phyloP scores from a whole-genome alignment of 2,113 vertebrate genomes.

The Pachyramphus minor region DNA sequence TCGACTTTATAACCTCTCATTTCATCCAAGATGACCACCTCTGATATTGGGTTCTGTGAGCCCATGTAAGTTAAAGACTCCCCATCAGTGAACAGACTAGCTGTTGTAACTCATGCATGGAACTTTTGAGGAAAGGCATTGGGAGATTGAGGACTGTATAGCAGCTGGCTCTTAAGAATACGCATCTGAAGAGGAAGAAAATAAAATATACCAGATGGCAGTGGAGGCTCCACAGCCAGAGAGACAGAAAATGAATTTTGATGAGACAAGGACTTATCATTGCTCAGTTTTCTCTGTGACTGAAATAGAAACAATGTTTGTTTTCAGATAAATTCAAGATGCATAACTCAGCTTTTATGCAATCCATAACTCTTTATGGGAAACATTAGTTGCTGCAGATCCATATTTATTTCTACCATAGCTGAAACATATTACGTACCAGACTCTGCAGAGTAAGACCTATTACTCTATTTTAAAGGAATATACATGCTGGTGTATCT shows the following conservation, averaged over 20 bases:
- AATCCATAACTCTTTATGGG: not conserved
- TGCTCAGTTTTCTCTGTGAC: conserved; percentile 14
- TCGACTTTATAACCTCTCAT: not conserved
- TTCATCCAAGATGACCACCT: not conserved
- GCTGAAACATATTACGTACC: not conserved
- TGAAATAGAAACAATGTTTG: conserved; percentile 43
- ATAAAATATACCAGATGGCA: conserved; percentile 61
- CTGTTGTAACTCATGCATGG: not conserved
- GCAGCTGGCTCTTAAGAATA: conserved; percentile 40
- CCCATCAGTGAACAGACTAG: not conserved
- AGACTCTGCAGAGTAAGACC: not conserved
- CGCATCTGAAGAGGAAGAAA: conserved; percentile 39
- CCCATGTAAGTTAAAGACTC: not conserved
- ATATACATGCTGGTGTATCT: not conserved
- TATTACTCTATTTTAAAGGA: not conserved
- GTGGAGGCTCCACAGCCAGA: conserved; percentile 21
- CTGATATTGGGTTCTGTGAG: not conserved
- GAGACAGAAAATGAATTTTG: conserved; percentile 48
- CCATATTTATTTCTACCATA: not conserved
- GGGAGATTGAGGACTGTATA: not conserved
- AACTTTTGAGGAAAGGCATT: not conserved
- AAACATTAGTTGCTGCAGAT: not conserved
- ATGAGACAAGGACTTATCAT: not conserved
- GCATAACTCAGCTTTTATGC: not conserved
- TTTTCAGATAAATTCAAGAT: conserved; percentile 48